Base-by-base conservation (phyloP, 1,140 invertebrate genomes). In the Ostrea edulis region DNA sequence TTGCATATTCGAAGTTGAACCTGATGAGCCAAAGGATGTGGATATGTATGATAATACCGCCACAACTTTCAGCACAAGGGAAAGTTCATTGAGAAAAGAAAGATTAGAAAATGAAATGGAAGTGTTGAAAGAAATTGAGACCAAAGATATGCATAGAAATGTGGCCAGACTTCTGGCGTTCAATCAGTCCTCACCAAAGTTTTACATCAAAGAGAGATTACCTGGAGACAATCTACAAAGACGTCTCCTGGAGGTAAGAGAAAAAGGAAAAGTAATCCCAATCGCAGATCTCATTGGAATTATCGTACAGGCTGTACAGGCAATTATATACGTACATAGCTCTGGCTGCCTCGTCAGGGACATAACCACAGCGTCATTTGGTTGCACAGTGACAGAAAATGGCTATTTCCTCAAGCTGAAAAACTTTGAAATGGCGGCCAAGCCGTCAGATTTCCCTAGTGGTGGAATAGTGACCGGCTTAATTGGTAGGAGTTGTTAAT, bases 121-220 rank as follows among this genome's bases (percentile, higher is more conserved):
- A 25, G 65, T 68, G 9, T 68, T 68, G 22, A 68, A 68, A 25
- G 65, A 68, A 22, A 11, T 68, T n/a, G 65, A 68, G 65, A 4
- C 65, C 25, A 22, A 68, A n/a, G 65, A 68, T 22, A 22, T 68
- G 20, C 65, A 68, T n/a, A 68, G n/a, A 68, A 68, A 68, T 11
- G 65, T 68, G 22, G 65, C 65, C 4, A 68, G 65, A n/a, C n/a
- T 68, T 68, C 65, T 68, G 9, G 65, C 22, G n/a, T 68, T 68
- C n/a, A 68, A 68, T n/a, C 65, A 68, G 22, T 22, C 22, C n/a
- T 25, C 25, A 8, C 65, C 65, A 11, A 68, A 25, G 65, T 68
- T 68, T 68, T 68, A 68, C 22, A 68, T 68, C 22, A 68, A 68
- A 68, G 65, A 68, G 65, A 68, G 65, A 25, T n/a, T 68, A n/a